Conservation (phyloP, 2,113 vertebrate genomes). For the Heterotis niloticus region DNA sequence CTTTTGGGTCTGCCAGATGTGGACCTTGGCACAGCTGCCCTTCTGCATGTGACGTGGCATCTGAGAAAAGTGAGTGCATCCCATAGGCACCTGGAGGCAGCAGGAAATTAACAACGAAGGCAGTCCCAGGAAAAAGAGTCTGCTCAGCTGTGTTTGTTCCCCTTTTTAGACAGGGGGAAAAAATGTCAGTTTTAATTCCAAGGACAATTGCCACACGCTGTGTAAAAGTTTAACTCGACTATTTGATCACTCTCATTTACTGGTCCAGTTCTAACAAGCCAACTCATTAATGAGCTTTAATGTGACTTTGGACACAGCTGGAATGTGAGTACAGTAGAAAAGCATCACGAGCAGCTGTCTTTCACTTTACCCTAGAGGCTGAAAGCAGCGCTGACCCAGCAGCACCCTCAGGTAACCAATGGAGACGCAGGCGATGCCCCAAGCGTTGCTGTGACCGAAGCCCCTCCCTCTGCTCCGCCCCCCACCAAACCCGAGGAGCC, state of each 20-base stretch:
- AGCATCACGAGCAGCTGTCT: not conserved
- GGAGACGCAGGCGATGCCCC: conserved; percentile 81
- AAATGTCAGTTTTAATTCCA: not conserved
- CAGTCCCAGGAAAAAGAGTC: conserved; percentile 40
- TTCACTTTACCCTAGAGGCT: conserved; percentile 70
- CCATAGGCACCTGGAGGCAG: conserved; percentile 38
- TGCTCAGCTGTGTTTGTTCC: conserved; percentile 34
- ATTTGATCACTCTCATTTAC: not conserved
- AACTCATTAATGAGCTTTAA: not conserved
- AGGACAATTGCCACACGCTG: not conserved
- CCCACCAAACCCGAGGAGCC: conserved; percentile 69
- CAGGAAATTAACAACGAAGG: conserved; percentile 49
- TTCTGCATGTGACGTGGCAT: conserved; percentile 28
- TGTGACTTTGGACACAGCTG: not conserved
- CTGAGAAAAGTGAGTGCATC: conserved; percentile 31
- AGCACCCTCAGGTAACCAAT: conserved; percentile 91
- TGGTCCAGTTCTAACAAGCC: not conserved
- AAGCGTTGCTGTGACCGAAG: conserved; percentile 64
- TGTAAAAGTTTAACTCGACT: not conserved
- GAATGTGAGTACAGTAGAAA: not conserved
- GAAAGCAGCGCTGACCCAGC: conserved; percentile 86
- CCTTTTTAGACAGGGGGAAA: conserved; percentile 28
- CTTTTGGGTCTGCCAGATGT: not conserved
- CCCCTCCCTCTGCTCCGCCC: conserved; percentile 28
- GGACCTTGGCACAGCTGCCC: conserved; percentile 22